phyloP scores from a whole-genome alignment of 2,888 invertebrate genomes.

The Nymphalis polychloros region DNA sequence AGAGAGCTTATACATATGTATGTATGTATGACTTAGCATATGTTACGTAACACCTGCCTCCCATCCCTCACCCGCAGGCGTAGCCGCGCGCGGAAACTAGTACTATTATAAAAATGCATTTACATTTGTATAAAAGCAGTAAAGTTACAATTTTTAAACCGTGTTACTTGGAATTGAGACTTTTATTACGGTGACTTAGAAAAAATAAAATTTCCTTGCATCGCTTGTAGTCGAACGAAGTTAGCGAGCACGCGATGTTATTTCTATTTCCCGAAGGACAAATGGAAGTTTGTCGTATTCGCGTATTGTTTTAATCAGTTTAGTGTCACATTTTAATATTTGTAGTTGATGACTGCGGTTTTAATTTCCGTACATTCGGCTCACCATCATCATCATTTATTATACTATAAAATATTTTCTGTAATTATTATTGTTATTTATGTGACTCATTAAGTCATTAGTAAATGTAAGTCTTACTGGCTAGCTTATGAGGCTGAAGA shows the following conservation, averaged over 20 bases:
- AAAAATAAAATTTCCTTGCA: conserved; percentile 34
- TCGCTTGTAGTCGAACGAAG: conserved; percentile 35
- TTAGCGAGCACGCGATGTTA: conserved; percentile 50
- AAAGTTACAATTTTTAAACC: background rate
- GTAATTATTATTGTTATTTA: no score
- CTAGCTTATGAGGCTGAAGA: no score
- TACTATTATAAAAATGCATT: no score
- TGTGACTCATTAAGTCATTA: no score
- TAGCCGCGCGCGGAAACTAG: no score
- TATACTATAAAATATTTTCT: no score
- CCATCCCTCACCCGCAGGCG: no score
- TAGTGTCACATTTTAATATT: background rate
- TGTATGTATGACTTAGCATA: no score
- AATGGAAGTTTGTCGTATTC: background rate
- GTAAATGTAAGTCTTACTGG: no score
- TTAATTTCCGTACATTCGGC: background rate
- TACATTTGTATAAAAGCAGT: background rate
- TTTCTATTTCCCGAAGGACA: conserved; percentile 28
- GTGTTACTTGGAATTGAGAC: conserved; percentile 10
- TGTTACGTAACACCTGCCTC: no score
- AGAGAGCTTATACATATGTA: no score
- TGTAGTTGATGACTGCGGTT: background rate
- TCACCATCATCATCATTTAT: no score
- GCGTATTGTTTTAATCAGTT: background rate
- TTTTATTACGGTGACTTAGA: conserved; percentile 34